A percentile compares a stretch with the other conserved stretches of the same genome.
Conservation (phyloP, 2,797 vertebrate species). For the Aphelocoma californica region DNA sequence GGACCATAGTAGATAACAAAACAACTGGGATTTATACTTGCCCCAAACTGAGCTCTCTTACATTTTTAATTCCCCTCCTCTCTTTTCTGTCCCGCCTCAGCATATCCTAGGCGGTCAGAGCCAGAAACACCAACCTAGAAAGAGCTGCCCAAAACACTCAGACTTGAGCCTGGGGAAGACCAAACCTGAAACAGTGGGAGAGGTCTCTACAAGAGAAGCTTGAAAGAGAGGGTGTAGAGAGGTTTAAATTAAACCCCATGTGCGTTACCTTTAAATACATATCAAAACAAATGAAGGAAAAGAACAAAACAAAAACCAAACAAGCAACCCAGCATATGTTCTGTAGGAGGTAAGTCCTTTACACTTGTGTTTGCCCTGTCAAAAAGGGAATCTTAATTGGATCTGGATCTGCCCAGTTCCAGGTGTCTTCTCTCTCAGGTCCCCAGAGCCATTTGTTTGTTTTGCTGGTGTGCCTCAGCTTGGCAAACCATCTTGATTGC, state of each 20-base stretch:
- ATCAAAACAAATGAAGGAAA: not conserved
- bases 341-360: conserved; percentile 13
- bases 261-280: not conserved
- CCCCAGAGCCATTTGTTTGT: not conserved
- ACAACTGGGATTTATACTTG: not conserved
- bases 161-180: not conserved
- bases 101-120: not conserved
- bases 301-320: not conserved
- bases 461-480: conserved; percentile 18
- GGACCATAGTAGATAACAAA: not conserved
- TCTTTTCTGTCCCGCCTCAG: not conserved
- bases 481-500: conserved; percentile 1
- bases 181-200: not conserved
- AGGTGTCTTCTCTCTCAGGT: conserved; percentile 12
- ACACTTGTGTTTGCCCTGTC: not conserved
- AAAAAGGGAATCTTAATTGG: not conserved
- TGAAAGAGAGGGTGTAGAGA: not conserved
- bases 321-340: not conserved
- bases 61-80: not conserved
- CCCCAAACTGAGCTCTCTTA: not conserved
- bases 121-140: not conserved
- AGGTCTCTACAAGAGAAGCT: not conserved
- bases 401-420: not conserved
- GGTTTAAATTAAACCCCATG: not conserved
- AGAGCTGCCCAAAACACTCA: not conserved